Percentiles rank a stretch among this genome's conserved stretches.
Evolutionary conservation across 2,888 invertebrate species (phyloP).

Genomic region (Crioceris asparagi): DNA sequence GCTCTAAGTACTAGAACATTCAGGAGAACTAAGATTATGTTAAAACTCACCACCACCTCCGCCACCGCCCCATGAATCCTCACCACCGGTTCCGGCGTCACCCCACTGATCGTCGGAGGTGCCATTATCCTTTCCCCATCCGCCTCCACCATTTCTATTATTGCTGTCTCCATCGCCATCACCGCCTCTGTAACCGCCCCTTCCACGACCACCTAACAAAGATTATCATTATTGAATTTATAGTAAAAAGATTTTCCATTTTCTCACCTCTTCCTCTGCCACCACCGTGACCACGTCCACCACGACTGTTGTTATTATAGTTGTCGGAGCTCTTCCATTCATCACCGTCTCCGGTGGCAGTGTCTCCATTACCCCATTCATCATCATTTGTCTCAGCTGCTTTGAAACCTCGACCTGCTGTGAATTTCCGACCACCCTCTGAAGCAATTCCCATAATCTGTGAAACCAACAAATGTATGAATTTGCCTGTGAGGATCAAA

Average conservation of each 20-base stretch:
- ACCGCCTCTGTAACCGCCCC: constrained; percentile 11
- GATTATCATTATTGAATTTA: constrained; percentile 1
- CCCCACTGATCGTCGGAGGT: constrained; percentile 10
- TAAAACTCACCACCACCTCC: constrained; percentile 13
- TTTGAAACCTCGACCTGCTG: constrained; percentile 43
- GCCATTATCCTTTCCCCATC: constrained; percentile 8
- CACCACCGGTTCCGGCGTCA: not conserved
- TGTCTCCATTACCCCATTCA: constrained; percentile 11
- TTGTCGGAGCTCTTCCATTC: constrained; percentile 14
- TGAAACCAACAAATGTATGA: not conserved
- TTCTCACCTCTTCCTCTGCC: constrained; percentile 11
- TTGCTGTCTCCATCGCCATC: constrained; percentile 7
- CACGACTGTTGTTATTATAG: constrained; percentile 26
- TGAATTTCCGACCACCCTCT: constrained; percentile 44
- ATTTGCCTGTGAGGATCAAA: constrained; percentile 1
- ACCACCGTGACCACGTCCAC: constrained; percentile 34
- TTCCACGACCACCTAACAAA: constrained; percentile 11
- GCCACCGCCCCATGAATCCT: constrained; percentile 13
- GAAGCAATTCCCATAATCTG: constrained; percentile 29
- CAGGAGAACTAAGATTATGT: no score
- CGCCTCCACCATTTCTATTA: not conserved
- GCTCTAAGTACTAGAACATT: no score
- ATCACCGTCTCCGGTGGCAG: constrained; percentile 17
- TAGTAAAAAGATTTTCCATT: constrained; percentile 3
- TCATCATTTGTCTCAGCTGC: constrained; percentile 29